These are phyloP conservation scores for Pao palembangensis DNA, from an alignment of 2,113 vertebrate genomes.

Conservation along the genomic window DNA sequence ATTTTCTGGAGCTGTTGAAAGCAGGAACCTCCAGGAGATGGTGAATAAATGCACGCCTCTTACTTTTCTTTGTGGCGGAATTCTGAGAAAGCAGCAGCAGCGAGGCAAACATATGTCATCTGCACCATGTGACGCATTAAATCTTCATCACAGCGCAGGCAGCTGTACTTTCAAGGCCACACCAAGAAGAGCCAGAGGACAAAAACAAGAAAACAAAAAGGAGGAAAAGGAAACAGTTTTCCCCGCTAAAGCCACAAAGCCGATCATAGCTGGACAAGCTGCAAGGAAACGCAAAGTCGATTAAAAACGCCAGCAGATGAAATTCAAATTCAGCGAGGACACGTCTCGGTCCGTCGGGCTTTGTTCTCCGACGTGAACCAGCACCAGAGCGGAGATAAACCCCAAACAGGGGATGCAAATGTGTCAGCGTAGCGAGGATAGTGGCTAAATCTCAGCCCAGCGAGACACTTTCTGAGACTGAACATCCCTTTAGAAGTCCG, in stretches of 20 bases:
- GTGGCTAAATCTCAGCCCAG: conserved; percentile 48
- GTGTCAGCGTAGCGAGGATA: conserved; percentile 39
- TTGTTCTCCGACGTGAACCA: conserved; percentile 2
- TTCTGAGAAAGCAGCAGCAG: conserved; percentile 27
- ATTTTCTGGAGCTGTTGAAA: conserved; percentile 17
- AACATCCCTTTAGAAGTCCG: conserved; percentile 61
- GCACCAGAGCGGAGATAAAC: conserved; percentile 27
- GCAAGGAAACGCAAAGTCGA: conserved; percentile 32
- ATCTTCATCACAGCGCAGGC: conserved; percentile 67
- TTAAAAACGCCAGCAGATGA: conserved; percentile 22
- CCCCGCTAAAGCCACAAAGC: conserved; percentile 1
- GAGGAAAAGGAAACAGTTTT: conserved; percentile 3
- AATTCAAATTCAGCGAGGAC: conserved; percentile 41
- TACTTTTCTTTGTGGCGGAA: conserved; percentile 31
- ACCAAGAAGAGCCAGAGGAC: conserved; percentile 47
- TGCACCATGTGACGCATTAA: conserved; percentile 55
- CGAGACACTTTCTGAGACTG: conserved; percentile 55
- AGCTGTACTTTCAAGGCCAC: conserved; percentile 43
- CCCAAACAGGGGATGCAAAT: conserved; percentile 59
- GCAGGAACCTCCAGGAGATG: conserved; percentile 37
- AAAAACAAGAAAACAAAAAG: conserved; percentile 23
- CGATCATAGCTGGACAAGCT: conserved; percentile 5
- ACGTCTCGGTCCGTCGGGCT: conserved; percentile 17
- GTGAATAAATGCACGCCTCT: conserved; percentile 46
- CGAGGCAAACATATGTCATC: conserved; percentile 56